Percentiles rank a stretch among this genome's conserved stretches.
Conservation (phyloP, 2,113 vertebrate species). For the Hippoglossus stenolepis region DNA sequence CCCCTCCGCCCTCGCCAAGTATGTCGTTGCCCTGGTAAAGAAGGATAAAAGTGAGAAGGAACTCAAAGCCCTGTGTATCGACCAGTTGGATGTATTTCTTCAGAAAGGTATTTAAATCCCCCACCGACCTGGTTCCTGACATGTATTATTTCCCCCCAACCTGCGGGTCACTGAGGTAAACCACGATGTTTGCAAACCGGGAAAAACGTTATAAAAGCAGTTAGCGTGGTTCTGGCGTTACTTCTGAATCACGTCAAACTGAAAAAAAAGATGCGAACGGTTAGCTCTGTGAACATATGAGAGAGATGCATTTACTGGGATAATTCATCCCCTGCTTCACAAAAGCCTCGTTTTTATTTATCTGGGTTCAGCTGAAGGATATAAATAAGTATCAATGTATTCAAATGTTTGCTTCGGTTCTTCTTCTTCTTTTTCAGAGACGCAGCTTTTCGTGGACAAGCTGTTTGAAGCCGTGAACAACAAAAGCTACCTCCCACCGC, state of each 20-base stretch:
- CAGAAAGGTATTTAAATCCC: constrained; percentile 90
- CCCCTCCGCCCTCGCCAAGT: constrained; percentile 97
- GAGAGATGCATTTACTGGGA: too few relatives aligned
- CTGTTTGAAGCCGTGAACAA: constrained; percentile 97
- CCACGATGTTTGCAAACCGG: too few relatives aligned
- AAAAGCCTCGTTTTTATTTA: too few relatives aligned
- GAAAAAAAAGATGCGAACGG: too few relatives aligned
- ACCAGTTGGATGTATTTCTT: constrained; percentile 99
- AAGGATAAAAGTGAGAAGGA: constrained; percentile 99
- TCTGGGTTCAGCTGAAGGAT: background rate
- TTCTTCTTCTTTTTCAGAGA: constrained; percentile 84
- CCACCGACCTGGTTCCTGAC: background rate
- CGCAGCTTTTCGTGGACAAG: constrained; percentile 97
- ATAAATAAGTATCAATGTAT: background rate
- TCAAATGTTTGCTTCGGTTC: background rate
- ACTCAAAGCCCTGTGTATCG: constrained; percentile 95
- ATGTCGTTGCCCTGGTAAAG: constrained; percentile 98
- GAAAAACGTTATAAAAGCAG: too few relatives aligned
- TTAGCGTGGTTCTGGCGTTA: too few relatives aligned
- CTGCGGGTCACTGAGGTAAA: too few relatives aligned
- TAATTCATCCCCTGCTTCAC: too few relatives aligned
- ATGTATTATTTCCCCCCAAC: too few relatives aligned
- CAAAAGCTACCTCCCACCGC: constrained; percentile 95
- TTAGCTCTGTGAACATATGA: too few relatives aligned
- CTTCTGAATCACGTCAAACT: too few relatives aligned